Evolutionary conservation across 2,797 vertebrate genomes (phyloP).

Genomic region (Malurus leucopterus): DNA sequence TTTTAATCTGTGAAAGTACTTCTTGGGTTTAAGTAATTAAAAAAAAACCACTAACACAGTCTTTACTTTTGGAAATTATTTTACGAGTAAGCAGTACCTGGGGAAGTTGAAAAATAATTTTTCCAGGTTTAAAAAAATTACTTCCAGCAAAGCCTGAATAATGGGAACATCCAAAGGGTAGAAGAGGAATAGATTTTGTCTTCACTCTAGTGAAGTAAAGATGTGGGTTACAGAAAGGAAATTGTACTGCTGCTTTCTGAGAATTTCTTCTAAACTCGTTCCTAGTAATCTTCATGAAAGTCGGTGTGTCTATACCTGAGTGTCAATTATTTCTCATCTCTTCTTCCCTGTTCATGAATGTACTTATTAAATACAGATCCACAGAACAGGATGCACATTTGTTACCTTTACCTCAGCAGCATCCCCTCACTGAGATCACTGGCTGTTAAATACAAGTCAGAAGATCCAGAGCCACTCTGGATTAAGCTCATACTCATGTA

Average conservation of each 20-base stretch:
- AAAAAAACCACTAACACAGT: accelerated
- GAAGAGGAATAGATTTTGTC: background rate
- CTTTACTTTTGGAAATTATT: background rate
- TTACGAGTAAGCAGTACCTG: background rate
- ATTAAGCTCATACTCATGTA: background rate
- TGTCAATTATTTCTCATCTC: background rate
- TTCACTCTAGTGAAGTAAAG: background rate
- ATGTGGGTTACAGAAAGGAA: background rate
- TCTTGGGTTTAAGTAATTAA: background rate
- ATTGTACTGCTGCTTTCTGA: background rate
- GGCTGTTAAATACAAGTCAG: background rate
- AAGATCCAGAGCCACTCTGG: background rate
- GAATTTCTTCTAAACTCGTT: background rate
- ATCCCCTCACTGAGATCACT: accelerated
- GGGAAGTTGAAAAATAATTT: background rate
- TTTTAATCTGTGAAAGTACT: background rate
- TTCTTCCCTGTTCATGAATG: background rate
- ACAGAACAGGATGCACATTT: background rate
- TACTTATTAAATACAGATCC: background rate
- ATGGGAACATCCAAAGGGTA: background rate
- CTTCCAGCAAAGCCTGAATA: background rate
- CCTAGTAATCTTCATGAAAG: background rate
- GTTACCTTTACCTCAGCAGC: background rate
- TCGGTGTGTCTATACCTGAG: background rate
- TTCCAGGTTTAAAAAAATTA: background rate